Evolutionary conservation across 2,113 vertebrate species (phyloP), one percentile per base, ranked within the genome.

Genomic region (Collichthys lucidus): DNA sequence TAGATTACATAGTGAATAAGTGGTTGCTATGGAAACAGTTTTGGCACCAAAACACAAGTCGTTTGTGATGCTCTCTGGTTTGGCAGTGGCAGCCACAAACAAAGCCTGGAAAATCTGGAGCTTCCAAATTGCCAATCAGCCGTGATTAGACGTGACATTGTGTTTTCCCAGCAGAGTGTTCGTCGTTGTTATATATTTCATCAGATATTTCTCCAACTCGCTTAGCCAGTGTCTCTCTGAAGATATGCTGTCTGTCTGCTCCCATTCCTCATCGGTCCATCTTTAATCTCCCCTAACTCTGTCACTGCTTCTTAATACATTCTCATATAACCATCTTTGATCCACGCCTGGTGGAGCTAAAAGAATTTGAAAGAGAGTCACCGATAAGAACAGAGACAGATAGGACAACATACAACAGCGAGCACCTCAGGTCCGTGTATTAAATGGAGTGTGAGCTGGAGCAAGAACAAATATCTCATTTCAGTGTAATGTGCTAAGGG

Each of bases 41-140:
- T 88, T 91, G 86, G 84, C 86, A 83, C 40, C 55, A 52, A 57
- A 74, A 57, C 50, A 76, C 16, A 74, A 88, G 68, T 86, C 59
- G 71, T 89, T 87, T 90, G 67, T 53, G 78, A 85, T 56, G 84
- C 74, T 10, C 77, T 71, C 22, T 56, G 72, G 66, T 88, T 90
- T 83, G 87, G 86, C 84, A 86, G 81, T 3, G 42, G 62, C 69
- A 60, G 50, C 64, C 40, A 52, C 63, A 89, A 88, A 90, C 85
- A 92, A 92, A 86, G 86, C 87, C 66, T 75, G 17, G 44, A 49
- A 88, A 91, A 92, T 90, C 81, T 85, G 89, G 74, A 82, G 88
- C 88, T 82, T 85, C 79, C 88, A 90, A 93, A 90, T 89, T 91
- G 87, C 87, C 91, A 92, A 78, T 92, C 90, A 89, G 81, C 73